These are phyloP conservation scores for Tetragonula carbonaria DNA, from an alignment of 2,888 invertebrate species.

Conservation along the genomic window DNA sequence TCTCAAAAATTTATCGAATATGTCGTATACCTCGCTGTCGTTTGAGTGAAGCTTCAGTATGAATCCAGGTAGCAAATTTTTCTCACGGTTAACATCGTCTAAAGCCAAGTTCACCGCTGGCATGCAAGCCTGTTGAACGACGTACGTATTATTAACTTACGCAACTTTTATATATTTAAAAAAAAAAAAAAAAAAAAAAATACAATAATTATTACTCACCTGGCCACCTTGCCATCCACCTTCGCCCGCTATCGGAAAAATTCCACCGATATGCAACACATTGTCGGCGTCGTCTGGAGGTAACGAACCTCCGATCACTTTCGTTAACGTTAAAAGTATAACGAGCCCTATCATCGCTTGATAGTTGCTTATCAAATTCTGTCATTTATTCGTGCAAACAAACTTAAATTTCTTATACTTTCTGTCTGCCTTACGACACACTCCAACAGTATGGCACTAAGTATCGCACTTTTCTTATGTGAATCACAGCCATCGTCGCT, in stretches of 20 bases:
- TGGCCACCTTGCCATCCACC: conserved; percentile 99
- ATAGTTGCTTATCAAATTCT: not conserved
- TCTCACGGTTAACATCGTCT: conserved; percentile 96
- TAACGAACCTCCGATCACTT: conserved; percentile 71
- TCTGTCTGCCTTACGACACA: conserved; percentile 60
- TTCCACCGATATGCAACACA: conserved; percentile 97
- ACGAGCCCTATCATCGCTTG: conserved; percentile 55
- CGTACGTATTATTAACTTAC: not conserved
- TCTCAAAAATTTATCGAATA: not conserved
- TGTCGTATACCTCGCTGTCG: conserved; percentile 95
- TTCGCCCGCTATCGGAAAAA: conserved; percentile 98
- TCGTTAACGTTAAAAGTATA: conserved; percentile 65
- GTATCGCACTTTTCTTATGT: conserved; percentile 33
- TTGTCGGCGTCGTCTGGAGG: conserved; percentile 84
- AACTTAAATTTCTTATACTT: not conserved
- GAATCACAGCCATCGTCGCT: conserved; percentile 55
- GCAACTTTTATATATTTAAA: fast-evolving
- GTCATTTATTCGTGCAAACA: not conserved
- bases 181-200: not conserved
- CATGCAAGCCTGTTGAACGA: conserved; percentile 91
- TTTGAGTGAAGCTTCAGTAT: conserved; percentile 96
- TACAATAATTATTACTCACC: conserved; percentile 78
- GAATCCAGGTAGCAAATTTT: conserved; percentile 96
- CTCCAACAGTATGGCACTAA: conserved; percentile 49
- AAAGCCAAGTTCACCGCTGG: conserved; percentile 98